Conservation (phyloP, 2,113 vertebrate genomes). For the Oophaga pumilio region DNA sequence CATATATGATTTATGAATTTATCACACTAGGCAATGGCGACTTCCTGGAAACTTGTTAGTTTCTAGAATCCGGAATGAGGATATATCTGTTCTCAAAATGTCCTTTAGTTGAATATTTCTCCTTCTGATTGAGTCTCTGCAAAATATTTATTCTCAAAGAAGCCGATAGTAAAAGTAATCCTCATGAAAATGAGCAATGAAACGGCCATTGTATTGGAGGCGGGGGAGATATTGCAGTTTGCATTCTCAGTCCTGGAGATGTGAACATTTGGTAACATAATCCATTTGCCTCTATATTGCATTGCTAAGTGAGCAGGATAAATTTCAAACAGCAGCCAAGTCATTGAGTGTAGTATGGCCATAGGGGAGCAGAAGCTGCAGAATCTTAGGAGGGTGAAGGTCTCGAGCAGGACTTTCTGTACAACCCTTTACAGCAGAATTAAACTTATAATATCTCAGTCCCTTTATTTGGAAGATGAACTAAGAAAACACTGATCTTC, state of each 20-base stretch:
- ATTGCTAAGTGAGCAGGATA: neutral
- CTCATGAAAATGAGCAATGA: slow-evolving; percentile 17
- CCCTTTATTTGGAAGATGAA: too few relatives aligned
- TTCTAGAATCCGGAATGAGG: slow-evolving; percentile 76
- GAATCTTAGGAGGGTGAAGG: too few relatives aligned
- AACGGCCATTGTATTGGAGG: slow-evolving; percentile 16
- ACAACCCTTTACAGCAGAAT: too few relatives aligned
- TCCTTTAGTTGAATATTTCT: slow-evolving; percentile 71
- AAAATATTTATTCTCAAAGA: slow-evolving; percentile 65
- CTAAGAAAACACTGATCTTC: too few relatives aligned
- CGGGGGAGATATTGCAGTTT: neutral
- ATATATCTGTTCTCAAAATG: slow-evolving; percentile 74
- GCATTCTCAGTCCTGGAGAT: neutral
- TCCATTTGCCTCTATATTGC: neutral
- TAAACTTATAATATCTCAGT: too few relatives aligned
- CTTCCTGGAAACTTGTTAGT: slow-evolving; percentile 74
- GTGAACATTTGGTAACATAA: slow-evolving; percentile 8
- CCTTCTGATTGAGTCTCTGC: slow-evolving; percentile 65
- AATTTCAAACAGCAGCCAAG: neutral
- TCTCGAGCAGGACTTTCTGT: too few relatives aligned
- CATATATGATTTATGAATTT: slow-evolving; percentile 75
- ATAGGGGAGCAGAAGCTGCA: neutral
- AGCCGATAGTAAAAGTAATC: slow-evolving; percentile 64
- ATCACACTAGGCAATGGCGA: slow-evolving; percentile 73
- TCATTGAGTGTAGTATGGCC: neutral